Percentiles rank a stretch among this genome's conserved stretches.
These are phyloP conservation scores for Phoxinus dragarum DNA, from an alignment of 2,797 vertebrate species.

Conservation along the genomic window DNA sequence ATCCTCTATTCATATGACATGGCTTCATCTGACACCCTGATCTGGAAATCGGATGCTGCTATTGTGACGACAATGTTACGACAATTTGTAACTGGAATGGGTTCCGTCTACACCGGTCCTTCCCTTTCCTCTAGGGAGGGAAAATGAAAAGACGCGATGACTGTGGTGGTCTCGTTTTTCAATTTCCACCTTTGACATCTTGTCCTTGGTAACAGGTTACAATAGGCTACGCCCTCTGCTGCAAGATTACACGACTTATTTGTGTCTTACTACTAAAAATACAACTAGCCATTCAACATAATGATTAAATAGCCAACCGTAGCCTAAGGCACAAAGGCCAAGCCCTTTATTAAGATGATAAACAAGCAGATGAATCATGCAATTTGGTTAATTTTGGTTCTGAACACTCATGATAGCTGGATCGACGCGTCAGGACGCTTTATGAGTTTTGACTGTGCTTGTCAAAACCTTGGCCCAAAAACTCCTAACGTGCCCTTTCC, in stretches of 20 bases:
- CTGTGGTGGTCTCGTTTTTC: slow-evolving; percentile 63
- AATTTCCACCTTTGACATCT: slow-evolving; percentile 56
- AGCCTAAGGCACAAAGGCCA: slow-evolving; percentile 18
- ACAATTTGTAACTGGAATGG: slow-evolving; percentile 35
- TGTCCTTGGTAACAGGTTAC: slow-evolving; percentile 59
- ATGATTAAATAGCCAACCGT: slow-evolving; percentile 12
- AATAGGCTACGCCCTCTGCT: slow-evolving; percentile 47
- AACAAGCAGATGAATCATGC: slow-evolving; percentile 40
- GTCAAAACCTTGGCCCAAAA: slow-evolving; percentile 68
- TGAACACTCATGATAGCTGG: slow-evolving; percentile 31
- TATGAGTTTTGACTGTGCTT: slow-evolving; percentile 73
- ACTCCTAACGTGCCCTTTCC: slow-evolving; percentile 72
- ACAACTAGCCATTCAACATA: neutral
- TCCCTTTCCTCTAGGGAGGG: slow-evolving; percentile 15
- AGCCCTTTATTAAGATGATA: slow-evolving; percentile 20
- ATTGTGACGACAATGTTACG: slow-evolving; percentile 51
- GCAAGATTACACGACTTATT: slow-evolving; percentile 14
- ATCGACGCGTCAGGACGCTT: slow-evolving; percentile 66
- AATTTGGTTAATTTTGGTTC: slow-evolving; percentile 26
- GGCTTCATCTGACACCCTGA: neutral
- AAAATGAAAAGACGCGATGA: slow-evolving; percentile 37
- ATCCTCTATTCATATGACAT: slow-evolving; percentile 20
- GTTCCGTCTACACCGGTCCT: slow-evolving; percentile 19
- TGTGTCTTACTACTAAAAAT: slow-evolving; percentile 19
- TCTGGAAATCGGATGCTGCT: slow-evolving; percentile 45